phyloP scores from a whole-genome alignment of 2,888 invertebrate genomes.

The Dyspetes luteomarginatus region DNA sequence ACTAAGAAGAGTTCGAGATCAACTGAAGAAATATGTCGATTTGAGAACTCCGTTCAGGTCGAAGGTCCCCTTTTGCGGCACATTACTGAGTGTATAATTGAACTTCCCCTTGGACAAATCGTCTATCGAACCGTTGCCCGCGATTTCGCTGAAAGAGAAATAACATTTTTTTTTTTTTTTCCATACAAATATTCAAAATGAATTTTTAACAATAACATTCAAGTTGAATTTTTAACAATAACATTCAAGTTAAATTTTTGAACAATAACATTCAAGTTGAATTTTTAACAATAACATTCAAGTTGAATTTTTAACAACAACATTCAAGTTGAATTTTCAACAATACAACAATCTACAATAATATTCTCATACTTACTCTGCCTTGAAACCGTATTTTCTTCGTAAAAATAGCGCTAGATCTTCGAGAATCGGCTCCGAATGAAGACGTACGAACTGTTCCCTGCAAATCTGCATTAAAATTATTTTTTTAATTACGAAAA shows the following conservation, averaged over 20 bases:
- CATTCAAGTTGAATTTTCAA: conserved; percentile 9
- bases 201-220: too few relatives aligned
- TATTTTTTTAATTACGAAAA: conserved; percentile 23
- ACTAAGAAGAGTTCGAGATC: conserved; percentile 66
- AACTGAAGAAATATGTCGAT: conserved; percentile 96
- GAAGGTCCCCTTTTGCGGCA: conserved; percentile 91
- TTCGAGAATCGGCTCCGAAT: conserved; percentile 96
- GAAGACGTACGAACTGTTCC: conserved; percentile 98
- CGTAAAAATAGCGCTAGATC: conserved; percentile 91
- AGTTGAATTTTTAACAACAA: too few relatives aligned
- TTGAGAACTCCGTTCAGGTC: conserved; percentile 89
- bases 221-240: too few relatives aligned
- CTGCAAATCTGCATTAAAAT: conserved; percentile 92
- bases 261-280: too few relatives aligned
- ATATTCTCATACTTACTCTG: conserved; percentile 46
- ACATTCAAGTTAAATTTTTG: too few relatives aligned
- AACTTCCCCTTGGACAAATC: conserved; percentile 46
- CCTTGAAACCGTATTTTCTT: conserved; percentile 85
- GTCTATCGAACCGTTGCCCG: conserved; percentile 72
- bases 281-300: too few relatives aligned
- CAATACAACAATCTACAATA: not conserved
- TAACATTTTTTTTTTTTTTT: not conserved
- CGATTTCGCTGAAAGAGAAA: conserved; percentile 83
- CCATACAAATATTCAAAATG: not conserved
- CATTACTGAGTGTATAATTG: conserved; percentile 82